Percentiles rank a stretch among this genome's conserved stretches.
These are phyloP conservation scores for Eupsilia transversa DNA, from an alignment of 2,888 invertebrate genomes.

Conservation along the genomic window DNA sequence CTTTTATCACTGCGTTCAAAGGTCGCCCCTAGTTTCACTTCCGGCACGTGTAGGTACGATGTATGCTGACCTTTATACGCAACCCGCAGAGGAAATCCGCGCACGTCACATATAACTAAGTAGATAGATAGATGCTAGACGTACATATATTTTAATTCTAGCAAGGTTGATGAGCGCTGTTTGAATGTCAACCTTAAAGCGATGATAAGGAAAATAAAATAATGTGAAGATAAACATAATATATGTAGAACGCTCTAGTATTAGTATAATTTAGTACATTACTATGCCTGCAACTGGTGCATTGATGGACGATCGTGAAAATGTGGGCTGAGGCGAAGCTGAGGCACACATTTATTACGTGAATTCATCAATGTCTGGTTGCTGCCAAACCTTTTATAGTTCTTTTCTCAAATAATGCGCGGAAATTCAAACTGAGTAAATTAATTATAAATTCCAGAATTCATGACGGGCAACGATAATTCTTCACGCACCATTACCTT, in stretches of 20 bases:
- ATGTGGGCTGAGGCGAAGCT: too few relatives aligned
- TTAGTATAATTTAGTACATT: neutral
- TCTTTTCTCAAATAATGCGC: too few relatives aligned
- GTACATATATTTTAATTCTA: conserved; percentile 24
- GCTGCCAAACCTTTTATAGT: too few relatives aligned
- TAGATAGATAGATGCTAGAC: conserved; percentile 31
- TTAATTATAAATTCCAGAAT: too few relatives aligned
- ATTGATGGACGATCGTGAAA: too few relatives aligned
- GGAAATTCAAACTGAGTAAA: too few relatives aligned
- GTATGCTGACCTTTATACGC: conserved; percentile 53
- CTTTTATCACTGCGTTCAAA: conserved; percentile 37
- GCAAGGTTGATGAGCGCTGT: conserved; percentile 17
- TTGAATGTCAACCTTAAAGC: conserved; percentile 22
- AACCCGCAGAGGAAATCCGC: conserved; percentile 47
- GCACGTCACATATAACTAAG: conserved; percentile 17
- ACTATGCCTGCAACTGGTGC: too few relatives aligned
- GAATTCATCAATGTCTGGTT: too few relatives aligned
- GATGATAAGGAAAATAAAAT: neutral
- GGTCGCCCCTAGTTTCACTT: conserved; percentile 27
- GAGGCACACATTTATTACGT: too few relatives aligned
- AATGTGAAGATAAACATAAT: neutral
- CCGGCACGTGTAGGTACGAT: conserved; percentile 21
- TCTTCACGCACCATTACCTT: too few relatives aligned
- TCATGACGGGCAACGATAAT: too few relatives aligned
- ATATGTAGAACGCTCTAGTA: neutral